phyloP scores from a whole-genome alignment of 2,888 invertebrate species.

The Chrysina gloriosa region DNA sequence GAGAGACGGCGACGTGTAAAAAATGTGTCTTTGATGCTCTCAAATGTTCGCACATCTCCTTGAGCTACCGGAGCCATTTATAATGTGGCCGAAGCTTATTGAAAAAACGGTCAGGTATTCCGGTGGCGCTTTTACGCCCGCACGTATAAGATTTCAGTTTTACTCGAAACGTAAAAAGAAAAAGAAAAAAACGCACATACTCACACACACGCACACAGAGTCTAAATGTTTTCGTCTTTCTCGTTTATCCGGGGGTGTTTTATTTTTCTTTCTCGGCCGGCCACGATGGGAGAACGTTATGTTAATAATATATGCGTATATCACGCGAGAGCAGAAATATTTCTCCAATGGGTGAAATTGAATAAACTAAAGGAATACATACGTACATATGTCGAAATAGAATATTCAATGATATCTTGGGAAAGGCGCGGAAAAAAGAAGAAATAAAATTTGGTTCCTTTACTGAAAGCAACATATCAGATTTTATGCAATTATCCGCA shows the following conservation, averaged over 20 bases:
- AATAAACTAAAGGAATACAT: background rate
- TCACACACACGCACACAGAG: no score
- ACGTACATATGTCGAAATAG: no score
- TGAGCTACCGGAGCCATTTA: slow-evolving; percentile 48
- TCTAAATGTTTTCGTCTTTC: slow-evolving; percentile 24
- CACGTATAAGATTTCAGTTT: slow-evolving; percentile 40
- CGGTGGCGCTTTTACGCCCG: slow-evolving; percentile 45
- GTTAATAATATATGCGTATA: slow-evolving; percentile 31
- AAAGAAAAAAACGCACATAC: no score
- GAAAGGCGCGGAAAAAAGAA: no score
- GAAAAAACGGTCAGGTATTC: slow-evolving; percentile 51
- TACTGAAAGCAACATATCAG: no score
- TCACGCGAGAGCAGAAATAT: slow-evolving; percentile 6
- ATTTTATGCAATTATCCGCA: no score
- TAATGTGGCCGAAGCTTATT: slow-evolving; percentile 49
- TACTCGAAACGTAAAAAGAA: slow-evolving; percentile 35
- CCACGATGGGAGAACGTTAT: slow-evolving; percentile 35
- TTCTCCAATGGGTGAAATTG: slow-evolving; percentile 7
- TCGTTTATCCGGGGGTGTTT: background rate
- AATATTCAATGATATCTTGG: no score
- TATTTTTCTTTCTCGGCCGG: slow-evolving; percentile 21
- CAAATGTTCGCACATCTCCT: slow-evolving; percentile 50
- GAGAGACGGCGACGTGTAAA: slow-evolving; percentile 43
- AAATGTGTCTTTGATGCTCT: slow-evolving; percentile 52
- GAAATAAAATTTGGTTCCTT: no score